phyloP scores from a whole-genome alignment of 2,888 invertebrate species.

The Linyphia triangularis region DNA sequence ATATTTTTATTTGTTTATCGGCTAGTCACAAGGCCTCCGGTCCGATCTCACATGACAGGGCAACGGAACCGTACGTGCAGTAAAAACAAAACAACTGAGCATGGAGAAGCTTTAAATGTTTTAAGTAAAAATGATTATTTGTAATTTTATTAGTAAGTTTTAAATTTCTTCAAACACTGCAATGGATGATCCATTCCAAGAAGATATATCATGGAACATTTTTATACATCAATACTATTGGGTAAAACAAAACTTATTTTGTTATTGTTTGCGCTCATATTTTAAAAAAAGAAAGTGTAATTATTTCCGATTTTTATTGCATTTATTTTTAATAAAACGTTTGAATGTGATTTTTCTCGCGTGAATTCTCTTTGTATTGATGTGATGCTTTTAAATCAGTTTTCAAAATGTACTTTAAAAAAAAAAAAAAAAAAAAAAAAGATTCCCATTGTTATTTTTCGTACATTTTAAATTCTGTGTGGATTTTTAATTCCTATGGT shows the following conservation, averaged over 20 bases:
- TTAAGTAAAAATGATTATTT: neutral
- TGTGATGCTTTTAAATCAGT: neutral
- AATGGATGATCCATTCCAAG: constrained; percentile 62
- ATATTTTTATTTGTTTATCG: neutral
- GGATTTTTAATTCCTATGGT: no score
- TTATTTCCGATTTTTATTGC: neutral
- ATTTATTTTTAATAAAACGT: neutral
- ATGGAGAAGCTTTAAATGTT: constrained; percentile 19
- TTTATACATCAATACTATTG: constrained; percentile 68
- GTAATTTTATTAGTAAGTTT: neutral
- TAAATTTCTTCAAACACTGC: neutral
- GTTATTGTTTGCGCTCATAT: neutral
- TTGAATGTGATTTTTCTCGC: neutral
- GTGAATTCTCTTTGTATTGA: no score
- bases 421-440: no score
- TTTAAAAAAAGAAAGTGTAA: neutral
- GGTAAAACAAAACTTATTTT: constrained; percentile 35
- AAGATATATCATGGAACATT: constrained; percentile 51
- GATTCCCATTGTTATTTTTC: no score
- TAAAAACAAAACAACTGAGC: constrained; percentile 39
- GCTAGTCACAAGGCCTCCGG: constrained; percentile 22
- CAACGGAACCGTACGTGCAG: neutral
- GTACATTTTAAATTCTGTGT: no score
- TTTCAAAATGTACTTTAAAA: no score
- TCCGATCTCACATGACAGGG: constrained; percentile 30